Conservation (phyloP, 2,888 invertebrate species). For the Mycalesis mineus region DNA sequence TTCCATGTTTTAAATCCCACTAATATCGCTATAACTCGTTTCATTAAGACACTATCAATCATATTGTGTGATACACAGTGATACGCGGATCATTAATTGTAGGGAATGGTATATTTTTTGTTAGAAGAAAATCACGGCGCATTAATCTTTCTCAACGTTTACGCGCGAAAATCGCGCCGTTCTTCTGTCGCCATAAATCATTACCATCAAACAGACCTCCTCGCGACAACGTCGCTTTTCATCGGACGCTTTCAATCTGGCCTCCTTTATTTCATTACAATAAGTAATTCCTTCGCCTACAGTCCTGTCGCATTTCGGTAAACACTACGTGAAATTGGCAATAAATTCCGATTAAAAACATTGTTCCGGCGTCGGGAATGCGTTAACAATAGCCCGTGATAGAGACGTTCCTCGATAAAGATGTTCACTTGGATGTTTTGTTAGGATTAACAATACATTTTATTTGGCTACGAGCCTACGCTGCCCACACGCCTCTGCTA, state of each 20-base stretch:
- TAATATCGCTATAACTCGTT: slow-evolving; percentile 14
- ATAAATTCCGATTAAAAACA: slow-evolving; percentile 72
- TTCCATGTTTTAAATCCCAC: background rate
- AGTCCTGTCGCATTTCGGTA: slow-evolving; percentile 72
- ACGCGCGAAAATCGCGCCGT: slow-evolving; percentile 66
- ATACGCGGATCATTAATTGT: slow-evolving; percentile 26
- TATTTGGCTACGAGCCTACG: slow-evolving; percentile 71
- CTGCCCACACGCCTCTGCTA: slow-evolving; percentile 76
- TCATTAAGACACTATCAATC: slow-evolving; percentile 8
- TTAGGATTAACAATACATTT: slow-evolving; percentile 72
- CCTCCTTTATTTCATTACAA: slow-evolving; percentile 75
- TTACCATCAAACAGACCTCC: slow-evolving; percentile 67
- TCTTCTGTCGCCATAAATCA: slow-evolving; percentile 73
- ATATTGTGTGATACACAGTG: slow-evolving; percentile 1
- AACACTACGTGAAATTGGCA: slow-evolving; percentile 74
- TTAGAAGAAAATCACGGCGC: slow-evolving; percentile 56
- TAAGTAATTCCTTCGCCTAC: slow-evolving; percentile 73
- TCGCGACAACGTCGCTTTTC: slow-evolving; percentile 59
- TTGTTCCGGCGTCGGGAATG: slow-evolving; percentile 50
- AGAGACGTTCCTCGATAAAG: slow-evolving; percentile 67
- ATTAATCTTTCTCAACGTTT: slow-evolving; percentile 70
- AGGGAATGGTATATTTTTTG: slow-evolving; percentile 47
- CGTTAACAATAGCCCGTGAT: slow-evolving; percentile 57
- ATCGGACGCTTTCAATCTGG: slow-evolving; percentile 74
- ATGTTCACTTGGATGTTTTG: slow-evolving; percentile 75